A percentile compares a stretch with the other conserved stretches of the same genome.
Conservation (phyloP, 2,797 vertebrate species). For the Menidia menidia region DNA sequence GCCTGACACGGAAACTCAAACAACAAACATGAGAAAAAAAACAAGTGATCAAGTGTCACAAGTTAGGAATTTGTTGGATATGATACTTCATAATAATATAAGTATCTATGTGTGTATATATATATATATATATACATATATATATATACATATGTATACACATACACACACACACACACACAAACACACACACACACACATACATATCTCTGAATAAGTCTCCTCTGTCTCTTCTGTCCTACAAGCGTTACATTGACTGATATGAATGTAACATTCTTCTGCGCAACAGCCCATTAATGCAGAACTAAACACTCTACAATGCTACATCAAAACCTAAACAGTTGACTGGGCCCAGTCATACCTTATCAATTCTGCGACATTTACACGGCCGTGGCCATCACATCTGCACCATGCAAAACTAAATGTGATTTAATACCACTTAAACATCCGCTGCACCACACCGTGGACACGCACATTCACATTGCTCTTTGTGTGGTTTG, state of each 20-base stretch:
- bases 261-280: constrained; percentile 74
- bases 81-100: not conserved
- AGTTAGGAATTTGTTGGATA: not conserved
- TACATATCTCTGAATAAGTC: constrained; percentile 1
- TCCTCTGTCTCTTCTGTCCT: constrained; percentile 21
- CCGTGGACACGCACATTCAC: not conserved
- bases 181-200: too few species aligned
- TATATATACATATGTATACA: too few species aligned
- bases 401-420: constrained; percentile 61
- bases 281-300: constrained; percentile 74
- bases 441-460: constrained; percentile 41
- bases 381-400: constrained; percentile 67
- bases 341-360: constrained; percentile 76
- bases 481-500: constrained; percentile 5
- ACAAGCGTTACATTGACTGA: constrained; percentile 56
- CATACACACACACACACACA: too few species aligned
- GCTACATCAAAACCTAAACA: constrained; percentile 73
- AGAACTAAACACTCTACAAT: constrained; percentile 79
- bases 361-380: constrained; percentile 80
- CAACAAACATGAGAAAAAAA: not conserved
- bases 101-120: too few species aligned
- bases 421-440: constrained; percentile 71
- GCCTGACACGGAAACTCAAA: not conserved
- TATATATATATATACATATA: too few species aligned
- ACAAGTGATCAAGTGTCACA: not conserved